phyloP scores from a whole-genome alignment of 2,888 invertebrate species.

The Drosophila multiciliata region DNA sequence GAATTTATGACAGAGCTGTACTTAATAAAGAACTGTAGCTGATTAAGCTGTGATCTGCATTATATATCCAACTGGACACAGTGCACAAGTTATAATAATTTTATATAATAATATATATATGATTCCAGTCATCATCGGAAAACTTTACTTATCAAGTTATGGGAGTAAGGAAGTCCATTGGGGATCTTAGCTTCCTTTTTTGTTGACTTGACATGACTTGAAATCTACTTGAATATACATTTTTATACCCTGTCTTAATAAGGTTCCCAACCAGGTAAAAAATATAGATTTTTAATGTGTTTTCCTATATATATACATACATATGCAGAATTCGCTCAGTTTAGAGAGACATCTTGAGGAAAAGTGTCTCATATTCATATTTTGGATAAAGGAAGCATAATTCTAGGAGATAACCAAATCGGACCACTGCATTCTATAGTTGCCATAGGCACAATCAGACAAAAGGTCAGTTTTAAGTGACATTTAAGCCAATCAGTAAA shows the following conservation, averaged over 20 bases:
- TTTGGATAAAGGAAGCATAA: neutral
- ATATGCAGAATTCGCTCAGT: neutral
- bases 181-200: neutral
- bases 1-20: neutral
- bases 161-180: neutral
- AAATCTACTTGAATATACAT: neutral
- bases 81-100: neutral
- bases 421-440: neutral
- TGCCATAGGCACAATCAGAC: neutral
- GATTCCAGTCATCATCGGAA: neutral
- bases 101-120: too few relatives aligned
- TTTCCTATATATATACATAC: neutral
- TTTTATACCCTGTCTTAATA: neutral
- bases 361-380: rapidly evolving
- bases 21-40: neutral
- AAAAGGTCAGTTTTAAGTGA: neutral
- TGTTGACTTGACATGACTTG: neutral
- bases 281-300: neutral
- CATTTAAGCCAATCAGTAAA: too few relatives aligned
- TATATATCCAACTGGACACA: neutral
- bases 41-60: neutral
- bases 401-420: neutral
- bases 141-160: neutral
- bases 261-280: neutral
- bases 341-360: too few relatives aligned